phyloP scores from a whole-genome alignment of 2,888 invertebrate species.

The Drosophila neonasuta region DNA sequence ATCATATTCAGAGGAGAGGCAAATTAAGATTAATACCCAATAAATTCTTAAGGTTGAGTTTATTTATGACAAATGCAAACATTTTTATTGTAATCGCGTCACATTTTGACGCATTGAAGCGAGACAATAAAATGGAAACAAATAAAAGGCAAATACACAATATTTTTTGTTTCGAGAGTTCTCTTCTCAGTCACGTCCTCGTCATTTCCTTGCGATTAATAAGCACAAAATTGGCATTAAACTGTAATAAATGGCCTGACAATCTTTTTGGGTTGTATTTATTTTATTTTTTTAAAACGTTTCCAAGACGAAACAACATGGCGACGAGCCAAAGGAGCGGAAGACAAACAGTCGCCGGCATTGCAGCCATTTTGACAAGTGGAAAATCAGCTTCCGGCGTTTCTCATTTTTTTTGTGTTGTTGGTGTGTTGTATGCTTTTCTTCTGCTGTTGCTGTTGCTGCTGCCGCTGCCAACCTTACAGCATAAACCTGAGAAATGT shows the following conservation, averaged over 20 bases:
- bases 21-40: conserved; percentile 31
- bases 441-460: conserved; percentile 2
- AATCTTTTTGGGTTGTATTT: conserved; percentile 30
- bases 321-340: conserved; percentile 39
- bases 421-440: conserved; percentile 6
- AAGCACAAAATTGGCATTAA: conserved; percentile 60
- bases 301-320: conserved; percentile 43
- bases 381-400: conserved; percentile 64
- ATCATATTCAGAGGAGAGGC: conserved; percentile 14
- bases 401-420: conserved; percentile 13
- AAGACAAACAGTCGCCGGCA: conserved; percentile 41
- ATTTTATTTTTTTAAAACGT: conserved; percentile 20
- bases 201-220: conserved; percentile 61
- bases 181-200: conserved; percentile 38
- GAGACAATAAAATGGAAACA: conserved; percentile 42
- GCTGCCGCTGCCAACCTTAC: conserved; percentile 21
- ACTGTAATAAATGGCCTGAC: conserved; percentile 62
- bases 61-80: conserved; percentile 34
- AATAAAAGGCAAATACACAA: conserved; percentile 22
- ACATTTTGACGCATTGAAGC: conserved; percentile 47
- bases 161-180: background rate
- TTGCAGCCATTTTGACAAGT: conserved; percentile 52
- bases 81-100: conserved; percentile 41
- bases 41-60: conserved; percentile 4
- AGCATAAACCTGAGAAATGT: conserved; percentile 56